phyloP scores from a whole-genome alignment of 2,797 vertebrate genomes.

The Luscinia megarhynchos region DNA sequence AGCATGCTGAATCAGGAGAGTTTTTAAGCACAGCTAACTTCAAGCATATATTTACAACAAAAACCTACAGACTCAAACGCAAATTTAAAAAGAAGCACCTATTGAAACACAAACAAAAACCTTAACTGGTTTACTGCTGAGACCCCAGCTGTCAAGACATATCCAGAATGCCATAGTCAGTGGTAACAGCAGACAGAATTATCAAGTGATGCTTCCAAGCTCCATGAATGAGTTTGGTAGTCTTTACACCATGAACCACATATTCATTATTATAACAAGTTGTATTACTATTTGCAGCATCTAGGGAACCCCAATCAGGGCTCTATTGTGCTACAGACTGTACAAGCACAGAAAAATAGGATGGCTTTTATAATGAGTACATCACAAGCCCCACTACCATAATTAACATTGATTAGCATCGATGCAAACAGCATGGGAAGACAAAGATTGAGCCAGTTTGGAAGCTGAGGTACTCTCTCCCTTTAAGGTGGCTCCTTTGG shows the following conservation, averaged over 20 bases:
- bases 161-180: neutral
- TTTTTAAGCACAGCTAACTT: neutral
- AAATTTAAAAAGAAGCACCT: neutral
- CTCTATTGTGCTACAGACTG: constrained; percentile 52
- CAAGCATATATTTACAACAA: neutral
- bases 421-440: constrained; percentile 59
- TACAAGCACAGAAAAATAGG: constrained; percentile 44
- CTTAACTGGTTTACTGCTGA: neutral
- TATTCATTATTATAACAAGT: constrained; percentile 35
- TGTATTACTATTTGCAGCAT: constrained; percentile 54
- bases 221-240: neutral
- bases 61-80: neutral
- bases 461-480: constrained; percentile 20
- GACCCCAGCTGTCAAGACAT: neutral
- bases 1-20: neutral
- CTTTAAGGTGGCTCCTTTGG: constrained; percentile 9
- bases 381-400: constrained; percentile 57
- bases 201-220: neutral
- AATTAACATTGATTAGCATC: constrained; percentile 67
- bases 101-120: neutral
- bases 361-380: constrained; percentile 52
- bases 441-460: constrained; percentile 46
- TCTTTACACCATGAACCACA: neutral
- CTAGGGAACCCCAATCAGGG: constrained; percentile 49
- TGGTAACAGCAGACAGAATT: neutral